Evolutionary conservation across 2,888 invertebrate genomes (phyloP).

Genomic region (Dasypogon diadema): DNA sequence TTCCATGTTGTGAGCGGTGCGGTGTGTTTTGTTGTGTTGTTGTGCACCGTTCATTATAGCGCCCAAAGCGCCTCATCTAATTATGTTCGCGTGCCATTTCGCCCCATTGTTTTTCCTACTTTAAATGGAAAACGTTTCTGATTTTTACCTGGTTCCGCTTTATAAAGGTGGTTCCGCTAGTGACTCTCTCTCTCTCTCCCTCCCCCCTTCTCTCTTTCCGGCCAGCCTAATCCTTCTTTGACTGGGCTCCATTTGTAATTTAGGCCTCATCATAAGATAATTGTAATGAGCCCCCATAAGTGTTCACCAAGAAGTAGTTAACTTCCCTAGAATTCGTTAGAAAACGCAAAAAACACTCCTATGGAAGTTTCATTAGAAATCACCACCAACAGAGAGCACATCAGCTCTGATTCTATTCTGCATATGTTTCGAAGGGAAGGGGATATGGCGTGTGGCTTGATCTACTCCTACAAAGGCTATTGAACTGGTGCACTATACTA

Average conservation of each 20-base stretch:
- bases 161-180: constrained; percentile 38
- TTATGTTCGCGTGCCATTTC: constrained; percentile 49
- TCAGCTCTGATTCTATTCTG: too few relatives aligned
- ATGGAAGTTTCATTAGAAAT: too few relatives aligned
- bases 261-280: neutral
- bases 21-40: neutral
- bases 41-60: constrained; percentile 36
- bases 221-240: too few relatives aligned
- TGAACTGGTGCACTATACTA: neutral
- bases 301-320: neutral
- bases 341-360: neutral
- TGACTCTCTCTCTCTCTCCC: too few relatives aligned
- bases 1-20: neutral
- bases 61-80: constrained; percentile 41
- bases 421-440: neutral
- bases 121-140: constrained; percentile 23
- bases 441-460: neutral
- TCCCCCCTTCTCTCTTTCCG: too few relatives aligned
- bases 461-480: neutral
- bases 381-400: too few relatives aligned
- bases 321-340: neutral
- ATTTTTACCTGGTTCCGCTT: constrained; percentile 22
- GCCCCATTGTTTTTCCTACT: constrained; percentile 41
- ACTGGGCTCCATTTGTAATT: neutral
- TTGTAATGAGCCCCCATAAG: neutral